A percentile compares a stretch with the other conserved stretches of the same genome.
Conservation (phyloP, 2,113 vertebrate genomes). For the Chaetops frenatus region DNA sequence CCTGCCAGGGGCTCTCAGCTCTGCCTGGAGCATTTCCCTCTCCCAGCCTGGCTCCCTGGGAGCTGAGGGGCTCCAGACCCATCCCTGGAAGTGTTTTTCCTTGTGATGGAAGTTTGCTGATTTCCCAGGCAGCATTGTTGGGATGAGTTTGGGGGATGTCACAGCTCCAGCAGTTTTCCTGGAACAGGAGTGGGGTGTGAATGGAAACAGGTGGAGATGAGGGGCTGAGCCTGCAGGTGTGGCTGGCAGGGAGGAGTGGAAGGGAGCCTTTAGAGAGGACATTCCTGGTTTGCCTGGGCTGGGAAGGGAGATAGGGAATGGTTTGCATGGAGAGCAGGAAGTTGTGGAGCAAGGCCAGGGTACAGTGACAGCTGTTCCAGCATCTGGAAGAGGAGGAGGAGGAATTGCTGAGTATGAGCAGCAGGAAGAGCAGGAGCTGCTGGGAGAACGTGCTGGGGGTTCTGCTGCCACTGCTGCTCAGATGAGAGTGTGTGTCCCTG, state of each 20-base stretch:
- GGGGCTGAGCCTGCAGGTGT: neutral
- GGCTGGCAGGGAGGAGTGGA: neutral
- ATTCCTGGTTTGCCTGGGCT: neutral
- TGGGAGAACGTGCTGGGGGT: fast-evolving
- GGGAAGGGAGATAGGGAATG: neutral
- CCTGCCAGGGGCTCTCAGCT: neutral
- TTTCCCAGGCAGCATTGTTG: neutral
- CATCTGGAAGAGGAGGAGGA: neutral
- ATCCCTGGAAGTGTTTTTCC: neutral
- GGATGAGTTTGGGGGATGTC: neutral
- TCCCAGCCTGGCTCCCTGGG: neutral
- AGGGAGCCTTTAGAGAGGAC: neutral
- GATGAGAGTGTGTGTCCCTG: neutral
- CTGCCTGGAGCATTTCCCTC: neutral
- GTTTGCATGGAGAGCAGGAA: neutral
- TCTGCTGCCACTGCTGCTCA: neutral
- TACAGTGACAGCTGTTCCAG: neutral
- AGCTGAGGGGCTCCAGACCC: too few species aligned
- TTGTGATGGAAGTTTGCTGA: neutral
- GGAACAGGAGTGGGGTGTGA: neutral
- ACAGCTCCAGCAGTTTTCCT: neutral
- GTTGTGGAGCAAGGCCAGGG: neutral
- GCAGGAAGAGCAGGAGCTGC: neutral
- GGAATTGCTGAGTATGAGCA: neutral
- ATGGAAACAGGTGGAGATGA: neutral